Evolutionary conservation across 2,797 vertebrate genomes (phyloP).

Genomic region (Brachyalestes nurse): DNA sequence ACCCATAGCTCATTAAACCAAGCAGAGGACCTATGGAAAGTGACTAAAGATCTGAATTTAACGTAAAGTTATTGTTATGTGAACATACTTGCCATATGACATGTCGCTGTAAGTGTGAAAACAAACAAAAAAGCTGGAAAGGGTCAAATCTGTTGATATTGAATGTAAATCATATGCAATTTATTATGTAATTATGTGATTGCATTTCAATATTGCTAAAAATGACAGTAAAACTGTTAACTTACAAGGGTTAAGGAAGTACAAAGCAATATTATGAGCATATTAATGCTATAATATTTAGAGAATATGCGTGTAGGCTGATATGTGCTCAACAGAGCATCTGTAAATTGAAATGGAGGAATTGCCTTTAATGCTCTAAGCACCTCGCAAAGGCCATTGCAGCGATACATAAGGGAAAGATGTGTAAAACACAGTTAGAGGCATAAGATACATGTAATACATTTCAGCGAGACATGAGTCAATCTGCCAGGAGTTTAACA

Average conservation of each 20-base stretch:
- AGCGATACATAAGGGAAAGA: conserved; percentile 31
- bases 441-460: conserved; percentile 57
- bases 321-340: background rate
- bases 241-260: background rate
- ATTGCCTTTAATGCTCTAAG: conserved; percentile 34
- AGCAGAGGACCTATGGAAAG: no score
- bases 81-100: no score
- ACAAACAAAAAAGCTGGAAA: no score
- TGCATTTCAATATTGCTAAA: background rate
- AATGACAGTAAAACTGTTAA: no score
- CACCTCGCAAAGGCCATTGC: conserved; percentile 56
- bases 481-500: conserved; percentile 53
- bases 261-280: conserved; percentile 3
- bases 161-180: no score
- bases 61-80: no score
- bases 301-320: background rate
- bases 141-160: no score
- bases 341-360: conserved; percentile 23
- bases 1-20: no score
- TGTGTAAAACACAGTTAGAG: conserved; percentile 51
- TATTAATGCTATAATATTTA: conserved; percentile 4
- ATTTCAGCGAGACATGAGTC: conserved; percentile 55
- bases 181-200: no score
- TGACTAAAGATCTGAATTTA: no score
- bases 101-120: no score